A percentile compares a stretch with the other conserved stretches of the same genome.
Conservation (phyloP, 1,140 invertebrate species). For the Popillia japonica region DNA sequence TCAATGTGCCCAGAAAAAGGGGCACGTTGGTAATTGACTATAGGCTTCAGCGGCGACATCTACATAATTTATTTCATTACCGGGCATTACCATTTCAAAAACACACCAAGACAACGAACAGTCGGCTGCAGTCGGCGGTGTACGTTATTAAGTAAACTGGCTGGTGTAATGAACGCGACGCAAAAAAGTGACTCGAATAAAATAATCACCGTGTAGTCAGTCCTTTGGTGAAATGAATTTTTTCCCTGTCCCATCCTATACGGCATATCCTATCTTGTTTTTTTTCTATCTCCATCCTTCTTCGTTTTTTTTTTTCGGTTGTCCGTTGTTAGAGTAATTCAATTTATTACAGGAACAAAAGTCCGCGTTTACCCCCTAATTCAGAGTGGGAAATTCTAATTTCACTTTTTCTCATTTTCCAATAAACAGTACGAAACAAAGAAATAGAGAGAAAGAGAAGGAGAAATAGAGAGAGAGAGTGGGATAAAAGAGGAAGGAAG, state of each 20-base stretch:
- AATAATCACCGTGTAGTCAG: conserved; percentile 24
- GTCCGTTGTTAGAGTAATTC: conserved; percentile 21
- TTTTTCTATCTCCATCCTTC: neutral
- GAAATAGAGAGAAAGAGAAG: no score
- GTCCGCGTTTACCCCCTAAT: neutral
- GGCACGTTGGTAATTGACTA: neutral
- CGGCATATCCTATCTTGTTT: neutral
- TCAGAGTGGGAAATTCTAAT: conserved; percentile 28
- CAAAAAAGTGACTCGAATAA: conserved; percentile 32
- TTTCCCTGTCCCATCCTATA: neutral
- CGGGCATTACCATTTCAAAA: conserved; percentile 24
- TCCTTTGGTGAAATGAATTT: conserved; percentile 14
- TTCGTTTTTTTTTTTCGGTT: neutral
- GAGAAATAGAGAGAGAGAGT: neutral
- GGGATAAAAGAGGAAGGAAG: neutral
- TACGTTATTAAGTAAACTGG: conserved; percentile 28
- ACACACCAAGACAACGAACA: conserved; percentile 12
- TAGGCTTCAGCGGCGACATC: conserved; percentile 22
- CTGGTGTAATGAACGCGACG: conserved; percentile 15
- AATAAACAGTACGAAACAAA: no score
- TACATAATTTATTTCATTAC: conserved; percentile 32
- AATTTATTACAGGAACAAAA: conserved; percentile 2
- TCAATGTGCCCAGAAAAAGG: neutral
- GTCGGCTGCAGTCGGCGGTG: conserved; percentile 16
- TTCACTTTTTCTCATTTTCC: conserved; percentile 32